Evolutionary conservation across 1,140 invertebrate species (phyloP).

Genomic region (Stenopsyche tienmushanensis): DNA sequence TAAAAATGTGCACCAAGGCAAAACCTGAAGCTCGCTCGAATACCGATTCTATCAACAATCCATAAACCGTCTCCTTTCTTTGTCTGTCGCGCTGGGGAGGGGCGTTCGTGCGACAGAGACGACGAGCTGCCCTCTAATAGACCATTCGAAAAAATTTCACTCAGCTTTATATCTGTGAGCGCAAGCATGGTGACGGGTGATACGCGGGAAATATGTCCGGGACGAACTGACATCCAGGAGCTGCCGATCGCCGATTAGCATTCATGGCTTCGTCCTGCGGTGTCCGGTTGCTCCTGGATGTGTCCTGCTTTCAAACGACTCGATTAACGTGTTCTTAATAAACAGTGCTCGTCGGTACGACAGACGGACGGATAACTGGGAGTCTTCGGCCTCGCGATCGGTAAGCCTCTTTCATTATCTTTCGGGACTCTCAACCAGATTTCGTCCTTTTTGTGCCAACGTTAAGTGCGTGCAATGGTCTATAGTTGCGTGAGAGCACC

Average conservation of each 20-base stretch:
- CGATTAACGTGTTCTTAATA: too few relatives aligned
- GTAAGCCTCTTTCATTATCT: too few relatives aligned
- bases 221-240: slow-evolving; percentile 37
- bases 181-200: slow-evolving; percentile 48
- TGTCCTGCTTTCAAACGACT: too few relatives aligned
- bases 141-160: slow-evolving; percentile 47
- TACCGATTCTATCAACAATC: slow-evolving; percentile 59
- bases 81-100: slow-evolving; percentile 50
- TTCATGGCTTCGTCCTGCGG: slow-evolving; percentile 14
- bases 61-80: slow-evolving; percentile 57
- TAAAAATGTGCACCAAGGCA: slow-evolving; percentile 57
- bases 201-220: slow-evolving; percentile 49
- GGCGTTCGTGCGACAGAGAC: slow-evolving; percentile 50
- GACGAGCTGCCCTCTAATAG: slow-evolving; percentile 56
- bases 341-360: too few relatives aligned
- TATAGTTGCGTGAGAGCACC: background rate
- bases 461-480: too few relatives aligned
- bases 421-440: too few relatives aligned
- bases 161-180: slow-evolving; percentile 41
- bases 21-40: slow-evolving; percentile 47
- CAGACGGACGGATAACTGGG: too few relatives aligned
- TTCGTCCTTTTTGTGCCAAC: too few relatives aligned
- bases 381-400: too few relatives aligned
- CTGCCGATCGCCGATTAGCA: slow-evolving; percentile 22
- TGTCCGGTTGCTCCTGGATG: slow-evolving; percentile 1